These are phyloP conservation scores for Ornithoptera alexandrae DNA, from an alignment of 2,888 invertebrate species.

Conservation along the genomic window DNA sequence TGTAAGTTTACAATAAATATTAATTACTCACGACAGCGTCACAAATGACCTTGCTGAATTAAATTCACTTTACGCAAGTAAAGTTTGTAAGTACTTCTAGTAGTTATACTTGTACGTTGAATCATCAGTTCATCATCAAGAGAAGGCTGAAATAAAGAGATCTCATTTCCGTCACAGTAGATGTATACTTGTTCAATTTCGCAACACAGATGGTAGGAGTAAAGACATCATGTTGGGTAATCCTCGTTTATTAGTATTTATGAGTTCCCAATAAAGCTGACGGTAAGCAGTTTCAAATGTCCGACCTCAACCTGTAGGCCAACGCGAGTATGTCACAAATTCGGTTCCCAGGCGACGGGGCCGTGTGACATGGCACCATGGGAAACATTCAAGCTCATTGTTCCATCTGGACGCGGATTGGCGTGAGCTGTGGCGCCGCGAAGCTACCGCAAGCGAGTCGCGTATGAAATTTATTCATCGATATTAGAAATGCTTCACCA, in stretches of 20 bases:
- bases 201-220: too few relatives aligned
- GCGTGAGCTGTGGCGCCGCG: conserved; percentile 16
- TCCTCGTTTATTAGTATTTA: too few relatives aligned
- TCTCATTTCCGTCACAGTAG: too few relatives aligned
- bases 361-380: conserved; percentile 41
- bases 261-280: too few relatives aligned
- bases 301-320: conserved; percentile 41
- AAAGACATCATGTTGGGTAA: too few relatives aligned
- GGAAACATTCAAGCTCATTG: conserved; percentile 39
- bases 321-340: conserved; percentile 40
- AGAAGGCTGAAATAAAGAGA: too few relatives aligned
- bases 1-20: conserved; percentile 10
- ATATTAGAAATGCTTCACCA: background rate
- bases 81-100: conserved; percentile 6
- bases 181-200: too few relatives aligned
- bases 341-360: conserved; percentile 33
- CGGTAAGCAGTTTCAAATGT: conserved; percentile 8
- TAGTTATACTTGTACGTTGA: conserved; percentile 1
- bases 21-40: conserved; percentile 30
- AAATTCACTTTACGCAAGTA: conserved; percentile 19
- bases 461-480: conserved; percentile 9
- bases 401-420: conserved; percentile 29
- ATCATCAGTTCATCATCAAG: background rate
- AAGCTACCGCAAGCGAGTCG: conserved; percentile 10
- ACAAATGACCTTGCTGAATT: conserved; percentile 30